Percentiles rank a stretch among this genome's conserved stretches.
These are phyloP conservation scores for Cheilosia soror DNA, from an alignment of 2,888 invertebrate genomes.

Conservation along the genomic window DNA sequence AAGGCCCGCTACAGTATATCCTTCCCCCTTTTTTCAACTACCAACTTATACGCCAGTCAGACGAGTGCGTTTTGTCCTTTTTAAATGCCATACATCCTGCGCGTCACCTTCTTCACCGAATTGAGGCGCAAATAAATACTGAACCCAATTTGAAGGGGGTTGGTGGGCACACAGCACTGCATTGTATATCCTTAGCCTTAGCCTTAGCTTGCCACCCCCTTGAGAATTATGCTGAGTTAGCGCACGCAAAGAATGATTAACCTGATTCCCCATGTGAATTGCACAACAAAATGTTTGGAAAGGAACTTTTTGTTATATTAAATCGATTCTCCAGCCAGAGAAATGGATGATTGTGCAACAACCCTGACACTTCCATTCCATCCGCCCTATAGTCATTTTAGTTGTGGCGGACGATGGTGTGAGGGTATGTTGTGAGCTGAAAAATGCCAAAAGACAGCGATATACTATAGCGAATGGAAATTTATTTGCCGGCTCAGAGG, in stretches of 20 bases:
- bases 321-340: constrained; percentile 54
- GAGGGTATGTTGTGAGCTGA: not conserved
- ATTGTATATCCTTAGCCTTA: not conserved
- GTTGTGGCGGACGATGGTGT: constrained; percentile 12
- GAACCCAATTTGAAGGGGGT: constrained; percentile 14
- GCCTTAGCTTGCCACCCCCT: constrained; percentile 40
- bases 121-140: constrained; percentile 41
- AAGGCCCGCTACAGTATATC: constrained; percentile 43
- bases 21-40: constrained; percentile 38
- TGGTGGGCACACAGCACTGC: constrained; percentile 16
- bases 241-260: constrained; percentile 75
- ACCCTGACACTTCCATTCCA: constrained; percentile 60
- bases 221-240: constrained; percentile 62
- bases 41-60: constrained; percentile 1
- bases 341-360: constrained; percentile 64
- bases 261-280: constrained; percentile 77
- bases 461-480: constrained; percentile 44
- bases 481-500: constrained; percentile 47
- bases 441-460: constrained; percentile 31
- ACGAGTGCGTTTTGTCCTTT: constrained; percentile 71
- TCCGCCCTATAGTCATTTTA: constrained; percentile 18
- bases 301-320: constrained; percentile 70
- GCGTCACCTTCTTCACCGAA: constrained; percentile 33
- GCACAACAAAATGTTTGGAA: constrained; percentile 49
- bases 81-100: constrained; percentile 59